Evolutionary conservation across 2,888 invertebrate species (phyloP).

Genomic region (Exocentrus adspersus): DNA sequence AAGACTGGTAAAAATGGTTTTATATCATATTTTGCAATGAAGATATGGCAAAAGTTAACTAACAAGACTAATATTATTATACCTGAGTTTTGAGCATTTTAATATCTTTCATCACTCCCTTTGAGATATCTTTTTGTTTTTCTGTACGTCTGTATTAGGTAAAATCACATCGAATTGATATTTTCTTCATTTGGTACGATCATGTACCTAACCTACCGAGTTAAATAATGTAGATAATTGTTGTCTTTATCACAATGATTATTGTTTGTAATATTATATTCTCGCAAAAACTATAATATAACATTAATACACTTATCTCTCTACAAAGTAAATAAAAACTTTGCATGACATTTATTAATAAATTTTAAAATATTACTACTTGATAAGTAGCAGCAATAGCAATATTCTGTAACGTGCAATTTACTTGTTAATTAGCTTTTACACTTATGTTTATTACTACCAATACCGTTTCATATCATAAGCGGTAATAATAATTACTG

Average conservation of each 20-base stretch:
- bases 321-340: slow-evolving; percentile 32
- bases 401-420: slow-evolving; percentile 12
- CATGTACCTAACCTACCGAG: no score
- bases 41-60: no score
- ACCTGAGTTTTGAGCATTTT: no score
- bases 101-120: no score
- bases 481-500: slow-evolving; percentile 13
- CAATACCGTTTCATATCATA: slow-evolving; percentile 7
- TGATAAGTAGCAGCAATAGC: slow-evolving; percentile 33
- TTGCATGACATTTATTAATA: slow-evolving; percentile 44
- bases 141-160: no score
- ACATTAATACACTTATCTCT: slow-evolving; percentile 31
- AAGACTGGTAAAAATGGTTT: no score
- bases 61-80: no score
- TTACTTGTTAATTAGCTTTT: slow-evolving; percentile 9
- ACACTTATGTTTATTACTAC: slow-evolving; percentile 8
- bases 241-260: slow-evolving; percentile 12
- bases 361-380: slow-evolving; percentile 40
- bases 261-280: slow-evolving; percentile 25
- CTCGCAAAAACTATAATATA: slow-evolving; percentile 25
- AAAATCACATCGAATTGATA: no score
- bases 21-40: no score
- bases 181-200: no score
- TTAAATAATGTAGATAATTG: no score
- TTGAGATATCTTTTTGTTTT: no score